A percentile compares a stretch with the other conserved stretches of the same genome.
These are phyloP conservation scores for Jaculus jaculus DNA, from an alignment of 2,113 vertebrate genomes.

Conservation along the genomic window DNA sequence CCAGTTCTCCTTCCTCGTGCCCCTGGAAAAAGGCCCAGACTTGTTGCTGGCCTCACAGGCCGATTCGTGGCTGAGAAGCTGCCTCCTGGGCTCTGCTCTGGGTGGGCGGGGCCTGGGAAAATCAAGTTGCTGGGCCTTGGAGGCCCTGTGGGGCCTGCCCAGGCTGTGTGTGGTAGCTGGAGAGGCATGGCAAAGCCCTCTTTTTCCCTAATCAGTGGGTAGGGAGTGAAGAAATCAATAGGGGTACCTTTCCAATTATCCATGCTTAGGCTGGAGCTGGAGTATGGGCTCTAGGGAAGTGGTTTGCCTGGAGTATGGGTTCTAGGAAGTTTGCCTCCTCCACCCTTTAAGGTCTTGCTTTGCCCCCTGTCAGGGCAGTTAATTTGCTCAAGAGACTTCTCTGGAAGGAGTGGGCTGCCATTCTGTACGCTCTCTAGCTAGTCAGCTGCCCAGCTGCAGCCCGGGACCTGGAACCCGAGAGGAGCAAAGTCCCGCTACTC, in stretches of 20 bases:
- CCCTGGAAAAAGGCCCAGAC: conserved; percentile 62
- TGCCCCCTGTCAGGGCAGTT: not conserved
- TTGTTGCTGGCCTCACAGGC: conserved; percentile 60
- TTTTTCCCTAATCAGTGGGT: conserved; percentile 45
- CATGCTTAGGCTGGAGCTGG: not conserved
- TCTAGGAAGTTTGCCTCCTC: not conserved
- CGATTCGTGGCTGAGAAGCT: conserved; percentile 60
- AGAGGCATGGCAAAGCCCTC: not conserved
- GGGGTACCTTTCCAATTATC: conserved; percentile 23
- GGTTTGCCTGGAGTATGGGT: not conserved
- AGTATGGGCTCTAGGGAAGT: not conserved
- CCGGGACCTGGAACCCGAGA: not conserved
- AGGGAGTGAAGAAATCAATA: not conserved
- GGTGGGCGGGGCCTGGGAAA: conserved; percentile 74
- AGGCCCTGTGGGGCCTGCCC: conserved; percentile 13
- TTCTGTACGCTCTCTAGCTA: not conserved
- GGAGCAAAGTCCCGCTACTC: not conserved
- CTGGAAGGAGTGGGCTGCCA: not conserved
- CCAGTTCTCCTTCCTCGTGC: not conserved
- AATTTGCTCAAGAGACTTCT: not conserved
- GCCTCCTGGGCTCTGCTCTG: conserved; percentile 46
- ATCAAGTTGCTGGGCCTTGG: not conserved
- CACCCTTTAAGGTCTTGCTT: not conserved
- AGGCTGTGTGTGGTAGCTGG: conserved; percentile 59
- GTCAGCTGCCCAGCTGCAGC: not conserved